phyloP scores from a whole-genome alignment of 2,888 invertebrate genomes.

The Leptopilina myrica region DNA sequence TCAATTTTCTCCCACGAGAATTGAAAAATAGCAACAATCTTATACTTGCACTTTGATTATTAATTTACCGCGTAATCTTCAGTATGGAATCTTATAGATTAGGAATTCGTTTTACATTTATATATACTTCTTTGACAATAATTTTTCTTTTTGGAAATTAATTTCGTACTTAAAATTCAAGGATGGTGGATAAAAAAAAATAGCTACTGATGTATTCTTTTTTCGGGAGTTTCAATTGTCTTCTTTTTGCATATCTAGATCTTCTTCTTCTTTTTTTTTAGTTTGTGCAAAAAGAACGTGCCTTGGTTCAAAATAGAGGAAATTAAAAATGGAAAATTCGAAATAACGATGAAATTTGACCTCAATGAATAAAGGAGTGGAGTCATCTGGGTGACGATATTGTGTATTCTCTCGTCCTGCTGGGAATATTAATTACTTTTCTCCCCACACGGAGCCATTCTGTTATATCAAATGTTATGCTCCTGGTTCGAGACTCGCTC shows the following conservation, averaged over 20 bases:
- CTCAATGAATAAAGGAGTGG: not conserved
- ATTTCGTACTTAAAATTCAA: conserved; percentile 3
- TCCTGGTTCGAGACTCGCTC: conserved; percentile 60
- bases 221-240: not conserved
- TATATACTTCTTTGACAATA: not conserved
- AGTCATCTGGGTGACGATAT: conserved; percentile 32
- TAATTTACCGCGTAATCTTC: too few species aligned
- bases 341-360: conserved; percentile 30
- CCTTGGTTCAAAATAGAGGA: not conserved
- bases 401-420: conserved; percentile 61
- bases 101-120: too few species aligned
- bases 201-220: not conserved
- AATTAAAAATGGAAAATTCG: conserved; percentile 11
- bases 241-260: conserved; percentile 11
- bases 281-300: not conserved
- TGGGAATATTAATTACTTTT: conserved; percentile 72
- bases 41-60: too few species aligned
- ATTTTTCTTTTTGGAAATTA: not conserved
- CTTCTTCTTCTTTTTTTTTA: not conserved
- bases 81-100: too few species aligned
- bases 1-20: conserved; percentile 9
- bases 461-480: conserved; percentile 48
- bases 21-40: conserved; percentile 25
- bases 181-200: not conserved
- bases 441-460: conserved; percentile 41